Base-by-base conservation (phyloP, 64 coral and sea anemone species). In the Dendrophyllia cribrosa region DNA sequence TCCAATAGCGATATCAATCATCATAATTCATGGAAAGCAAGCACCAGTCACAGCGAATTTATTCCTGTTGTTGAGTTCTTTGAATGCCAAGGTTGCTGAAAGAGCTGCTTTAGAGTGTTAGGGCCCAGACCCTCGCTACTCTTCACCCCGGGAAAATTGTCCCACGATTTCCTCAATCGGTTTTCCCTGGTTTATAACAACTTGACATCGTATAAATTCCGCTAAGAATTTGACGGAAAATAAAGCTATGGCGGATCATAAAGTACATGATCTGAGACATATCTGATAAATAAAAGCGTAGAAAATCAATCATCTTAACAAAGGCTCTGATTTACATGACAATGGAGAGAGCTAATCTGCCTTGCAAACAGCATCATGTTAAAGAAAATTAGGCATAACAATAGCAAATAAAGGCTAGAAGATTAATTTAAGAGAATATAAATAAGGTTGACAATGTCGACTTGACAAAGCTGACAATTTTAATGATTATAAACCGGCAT, bases 81-180 rank as follows among this genome's bases (percentile, higher is more conserved):
- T 67, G 80, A 84, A 84, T 84, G 19, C 80, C 80, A 84, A 84
- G 80, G 80, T 84, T 84, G 80, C 80, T 67, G 46, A 20, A 75
- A 75, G 47, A 3, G 3, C 12, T 46, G 25, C 16, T 12, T 7
- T 6, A 84, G 14, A 84, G 20, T 51, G 45, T 84, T 79, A 67
- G 46, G 19, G 9, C 46, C 80, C 80, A 67, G 62, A 51, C 44
- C 80, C 45, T 65, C 20, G 9, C 62, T n/a, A 46, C 10, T 58
- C 23, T 78, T 56, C 34, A 64, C 19, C 17, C 43, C 46, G 12
- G 21, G 43, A 79, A 56, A 52, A 55, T 4, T 8, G 14, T 13
- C 9, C 3, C 16, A 52, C 16, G 47, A 77, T 53, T 49, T 75
- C 44, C 44, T 75, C 44, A 48, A 2, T 9, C 55, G 7, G 7